Percentiles rank a stretch among this genome's conserved stretches.
Conservation (phyloP, 2,888 invertebrate species). For the Nomada hirtipes region DNA sequence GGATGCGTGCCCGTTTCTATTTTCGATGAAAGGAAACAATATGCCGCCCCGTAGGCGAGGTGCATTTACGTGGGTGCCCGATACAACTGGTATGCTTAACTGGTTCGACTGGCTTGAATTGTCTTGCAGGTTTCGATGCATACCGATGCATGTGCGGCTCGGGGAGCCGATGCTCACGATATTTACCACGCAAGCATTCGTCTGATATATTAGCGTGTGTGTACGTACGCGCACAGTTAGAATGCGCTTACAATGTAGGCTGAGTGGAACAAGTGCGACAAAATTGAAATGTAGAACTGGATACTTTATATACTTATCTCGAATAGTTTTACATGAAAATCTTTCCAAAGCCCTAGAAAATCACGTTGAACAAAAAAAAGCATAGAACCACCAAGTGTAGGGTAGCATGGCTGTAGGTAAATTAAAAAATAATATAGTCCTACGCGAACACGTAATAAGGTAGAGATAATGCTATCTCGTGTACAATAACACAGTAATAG, state of each 20-base stretch:
- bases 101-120: constrained; percentile 53
- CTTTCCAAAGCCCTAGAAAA: too few species aligned
- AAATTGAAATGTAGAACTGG: too few species aligned
- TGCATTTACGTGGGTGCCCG: constrained; percentile 53
- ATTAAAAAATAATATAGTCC: background rate
- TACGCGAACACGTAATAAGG: background rate
- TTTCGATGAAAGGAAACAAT: constrained; percentile 52
- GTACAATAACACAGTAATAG: too few species aligned
- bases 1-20: constrained; percentile 48
- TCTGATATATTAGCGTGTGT: background rate
- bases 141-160: constrained; percentile 5
- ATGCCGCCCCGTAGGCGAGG: constrained; percentile 52
- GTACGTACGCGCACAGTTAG: background rate
- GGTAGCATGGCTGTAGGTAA: background rate
- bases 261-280: background rate
- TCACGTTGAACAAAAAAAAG: background rate
- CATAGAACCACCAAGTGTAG: background rate
- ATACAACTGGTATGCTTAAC: constrained; percentile 41
- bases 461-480: too few species aligned
- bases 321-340: too few species aligned
- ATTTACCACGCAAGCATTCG: background rate
- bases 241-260: background rate
- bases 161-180: too few species aligned
- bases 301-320: too few species aligned
- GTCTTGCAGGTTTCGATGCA: constrained; percentile 48